phyloP scores from a whole-genome alignment of 1,140 invertebrate genomes.

The Drosophila triauraria region DNA sequence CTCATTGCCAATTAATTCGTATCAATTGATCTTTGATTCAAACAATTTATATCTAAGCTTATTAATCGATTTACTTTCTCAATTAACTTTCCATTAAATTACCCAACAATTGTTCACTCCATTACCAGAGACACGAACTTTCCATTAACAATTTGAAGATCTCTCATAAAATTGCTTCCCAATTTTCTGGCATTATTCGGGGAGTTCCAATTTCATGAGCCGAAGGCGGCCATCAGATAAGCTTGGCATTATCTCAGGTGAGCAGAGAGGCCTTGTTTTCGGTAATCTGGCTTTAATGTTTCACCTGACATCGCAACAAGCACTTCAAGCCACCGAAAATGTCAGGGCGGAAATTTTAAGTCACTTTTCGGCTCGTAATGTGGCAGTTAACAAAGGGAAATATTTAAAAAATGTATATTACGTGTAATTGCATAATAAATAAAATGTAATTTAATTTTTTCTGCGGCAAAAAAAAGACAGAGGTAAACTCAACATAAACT shows the following conservation, averaged over 20 bases:
- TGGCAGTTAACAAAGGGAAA: constrained; percentile 13
- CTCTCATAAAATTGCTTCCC: constrained; percentile 2
- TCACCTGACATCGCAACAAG: constrained; percentile 37
- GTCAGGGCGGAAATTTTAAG: constrained; percentile 44
- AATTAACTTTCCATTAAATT: constrained; percentile 28
- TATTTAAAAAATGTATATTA: constrained; percentile 42
- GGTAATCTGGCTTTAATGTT: constrained; percentile 59
- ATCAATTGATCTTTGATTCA: neutral
- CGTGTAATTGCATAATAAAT: constrained; percentile 67
- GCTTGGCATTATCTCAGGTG: constrained; percentile 28
- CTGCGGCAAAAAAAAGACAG: too few species aligned
- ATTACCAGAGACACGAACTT: constrained; percentile 23
- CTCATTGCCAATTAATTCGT: neutral
- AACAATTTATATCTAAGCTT: neutral
- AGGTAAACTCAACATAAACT: constrained; percentile 22
- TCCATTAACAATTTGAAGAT: constrained; percentile 26
- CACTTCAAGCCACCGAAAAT: constrained; percentile 23
- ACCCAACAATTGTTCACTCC: neutral
- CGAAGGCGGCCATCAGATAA: constrained; percentile 43
- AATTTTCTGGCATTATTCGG: constrained; percentile 16
- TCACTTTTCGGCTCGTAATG: constrained; percentile 25
- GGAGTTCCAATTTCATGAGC: constrained; percentile 35
- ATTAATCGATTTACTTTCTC: constrained; percentile 24
- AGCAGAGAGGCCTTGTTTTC: constrained; percentile 46
- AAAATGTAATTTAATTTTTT: constrained; percentile 37